phyloP scores from a whole-genome alignment of 2,797 vertebrate species.

The Sebastiscus tertius region DNA sequence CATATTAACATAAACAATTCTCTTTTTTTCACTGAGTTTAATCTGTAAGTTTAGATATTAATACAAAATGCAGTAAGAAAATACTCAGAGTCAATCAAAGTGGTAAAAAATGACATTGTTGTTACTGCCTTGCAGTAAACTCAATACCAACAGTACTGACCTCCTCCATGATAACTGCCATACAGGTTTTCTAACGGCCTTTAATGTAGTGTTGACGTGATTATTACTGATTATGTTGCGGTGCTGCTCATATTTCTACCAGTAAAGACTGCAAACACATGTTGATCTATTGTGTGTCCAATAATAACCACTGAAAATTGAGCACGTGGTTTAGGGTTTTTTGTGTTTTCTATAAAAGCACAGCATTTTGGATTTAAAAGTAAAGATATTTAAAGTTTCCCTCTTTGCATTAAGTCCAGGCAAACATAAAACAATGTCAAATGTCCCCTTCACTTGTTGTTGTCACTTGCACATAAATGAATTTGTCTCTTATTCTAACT shows the following conservation, averaged over 20 bases:
- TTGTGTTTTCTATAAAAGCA: background rate
- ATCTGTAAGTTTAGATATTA: background rate
- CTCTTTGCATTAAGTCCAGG: background rate
- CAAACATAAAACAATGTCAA: background rate
- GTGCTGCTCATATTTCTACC: background rate
- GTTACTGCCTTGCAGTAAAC: too few species aligned
- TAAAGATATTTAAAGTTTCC: background rate
- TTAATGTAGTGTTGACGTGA: background rate
- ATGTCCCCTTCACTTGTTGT: background rate
- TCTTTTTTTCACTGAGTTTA: background rate
- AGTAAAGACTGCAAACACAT: background rate
- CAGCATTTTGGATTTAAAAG: background rate
- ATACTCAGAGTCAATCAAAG: background rate
- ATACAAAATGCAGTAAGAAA: background rate
- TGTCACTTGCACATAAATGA: background rate
- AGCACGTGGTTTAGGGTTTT: background rate
- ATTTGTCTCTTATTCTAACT: constrained; percentile 2
- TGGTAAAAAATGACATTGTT: background rate
- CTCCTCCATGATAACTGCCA: background rate
- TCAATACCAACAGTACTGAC: background rate
- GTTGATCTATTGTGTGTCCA: background rate
- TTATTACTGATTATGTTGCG: background rate
- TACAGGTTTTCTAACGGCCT: background rate
- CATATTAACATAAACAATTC: background rate
- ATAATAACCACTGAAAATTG: background rate